phyloP scores from a whole-genome alignment of 2,113 vertebrate genomes.

The Scalopus aquaticus region DNA sequence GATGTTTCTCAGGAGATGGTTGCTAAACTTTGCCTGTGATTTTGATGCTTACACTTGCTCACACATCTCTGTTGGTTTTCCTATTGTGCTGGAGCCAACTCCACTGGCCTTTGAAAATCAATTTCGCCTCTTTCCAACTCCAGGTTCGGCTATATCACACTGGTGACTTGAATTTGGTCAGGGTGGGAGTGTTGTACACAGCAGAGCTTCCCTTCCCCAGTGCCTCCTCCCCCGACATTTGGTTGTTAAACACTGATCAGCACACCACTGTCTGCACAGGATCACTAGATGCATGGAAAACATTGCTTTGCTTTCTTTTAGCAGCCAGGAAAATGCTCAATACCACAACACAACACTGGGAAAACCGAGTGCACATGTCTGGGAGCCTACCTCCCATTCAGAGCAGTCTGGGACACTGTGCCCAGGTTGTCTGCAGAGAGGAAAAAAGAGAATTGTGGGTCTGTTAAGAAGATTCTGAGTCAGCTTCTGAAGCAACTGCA shows the following conservation, averaged over 20 bases:
- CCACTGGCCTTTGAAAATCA: not conserved
- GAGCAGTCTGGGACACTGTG: not conserved
- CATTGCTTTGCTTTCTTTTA: not conserved
- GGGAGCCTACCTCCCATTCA: not conserved
- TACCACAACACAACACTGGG: not conserved
- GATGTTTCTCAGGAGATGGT: not conserved
- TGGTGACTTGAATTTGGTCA: not conserved
- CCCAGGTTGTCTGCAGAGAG: not conserved
- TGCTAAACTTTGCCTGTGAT: not conserved
- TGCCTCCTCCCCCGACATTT: not conserved
- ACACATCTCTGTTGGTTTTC: not conserved
- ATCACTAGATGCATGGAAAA: not conserved
- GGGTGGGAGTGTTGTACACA: not conserved
- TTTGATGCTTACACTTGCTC: not conserved
- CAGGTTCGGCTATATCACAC: not conserved
- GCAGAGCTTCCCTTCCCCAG: not conserved
- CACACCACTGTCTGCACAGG: not conserved
- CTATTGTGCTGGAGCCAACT: not conserved
- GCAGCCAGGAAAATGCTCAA: not conserved
- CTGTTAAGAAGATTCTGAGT: not conserved
- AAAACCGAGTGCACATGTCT: not conserved
- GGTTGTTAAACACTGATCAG: not conserved
- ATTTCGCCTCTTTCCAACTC: not conserved
- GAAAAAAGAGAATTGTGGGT: not conserved
- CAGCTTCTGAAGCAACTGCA: not conserved